These are phyloP conservation scores for Hemiprocne comata DNA, from an alignment of 2,113 vertebrate species.

Conservation along the genomic window DNA sequence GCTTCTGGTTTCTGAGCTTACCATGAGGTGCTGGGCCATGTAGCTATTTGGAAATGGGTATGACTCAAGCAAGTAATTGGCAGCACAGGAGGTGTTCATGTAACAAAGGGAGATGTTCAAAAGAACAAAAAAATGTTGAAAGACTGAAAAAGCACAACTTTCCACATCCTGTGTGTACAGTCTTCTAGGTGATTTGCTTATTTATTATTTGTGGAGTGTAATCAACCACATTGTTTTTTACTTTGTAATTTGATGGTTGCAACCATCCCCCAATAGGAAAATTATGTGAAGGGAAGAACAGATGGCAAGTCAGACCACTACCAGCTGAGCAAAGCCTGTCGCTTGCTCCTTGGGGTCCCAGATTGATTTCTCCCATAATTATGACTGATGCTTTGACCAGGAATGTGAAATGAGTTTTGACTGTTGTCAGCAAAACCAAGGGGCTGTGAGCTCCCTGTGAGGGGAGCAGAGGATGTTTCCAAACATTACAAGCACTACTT, in stretches of 20 bases:
- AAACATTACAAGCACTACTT: background rate
- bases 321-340: background rate
- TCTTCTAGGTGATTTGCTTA: background rate
- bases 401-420: background rate
- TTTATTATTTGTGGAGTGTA: background rate
- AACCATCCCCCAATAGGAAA: background rate
- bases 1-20: conserved; percentile 4
- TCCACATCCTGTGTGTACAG: rapidly evolving
- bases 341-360: background rate
- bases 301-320: background rate
- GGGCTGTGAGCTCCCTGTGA: background rate
- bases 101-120: background rate
- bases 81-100: background rate
- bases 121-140: background rate
- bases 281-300: background rate
- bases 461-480: background rate
- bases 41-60: conserved; percentile 9
- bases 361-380: background rate
- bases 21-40: background rate
- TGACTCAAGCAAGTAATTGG: conserved; percentile 41
- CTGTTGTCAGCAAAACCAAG: background rate
- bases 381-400: background rate
- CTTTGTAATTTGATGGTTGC: background rate
- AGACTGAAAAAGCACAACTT: background rate
- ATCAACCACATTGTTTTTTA: background rate